A percentile compares a stretch with the other conserved stretches of the same genome.
phyloP scores from a whole-genome alignment of 2,888 invertebrate genomes.

The Spilarctia lutea region DNA sequence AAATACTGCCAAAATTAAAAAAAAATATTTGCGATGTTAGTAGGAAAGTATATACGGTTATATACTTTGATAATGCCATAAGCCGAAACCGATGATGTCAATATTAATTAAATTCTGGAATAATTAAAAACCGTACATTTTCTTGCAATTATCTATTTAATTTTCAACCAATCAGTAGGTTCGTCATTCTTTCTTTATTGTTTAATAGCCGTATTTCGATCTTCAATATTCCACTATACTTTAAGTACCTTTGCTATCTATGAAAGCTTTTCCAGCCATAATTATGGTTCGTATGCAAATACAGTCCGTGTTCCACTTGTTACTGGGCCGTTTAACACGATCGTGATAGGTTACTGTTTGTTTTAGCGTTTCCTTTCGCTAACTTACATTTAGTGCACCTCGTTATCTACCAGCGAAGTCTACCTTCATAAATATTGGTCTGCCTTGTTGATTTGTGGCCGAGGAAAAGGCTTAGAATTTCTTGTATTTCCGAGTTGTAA shows the following conservation, averaged over 20 bases:
- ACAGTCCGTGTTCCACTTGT: conserved; percentile 12
- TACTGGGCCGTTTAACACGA: conserved; percentile 15
- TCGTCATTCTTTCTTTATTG: neutral
- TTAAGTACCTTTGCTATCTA: neutral
- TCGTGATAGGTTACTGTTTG: conserved; percentile 50
- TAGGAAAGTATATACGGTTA: no score
- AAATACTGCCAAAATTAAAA: no score
- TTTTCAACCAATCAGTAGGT: neutral
- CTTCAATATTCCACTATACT: neutral
- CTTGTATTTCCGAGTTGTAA: neutral
- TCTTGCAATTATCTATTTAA: no score
- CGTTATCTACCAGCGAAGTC: conserved; percentile 18
- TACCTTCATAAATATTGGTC: conserved; percentile 13
- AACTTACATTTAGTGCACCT: conserved; percentile 38
- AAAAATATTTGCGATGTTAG: no score
- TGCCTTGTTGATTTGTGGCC: conserved; percentile 6
- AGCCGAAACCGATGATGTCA: no score
- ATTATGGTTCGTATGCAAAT: conserved; percentile 19
- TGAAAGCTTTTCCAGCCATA: conserved; percentile 2
- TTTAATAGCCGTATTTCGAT: neutral
- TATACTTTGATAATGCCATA: no score
- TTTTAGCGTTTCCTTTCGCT: conserved; percentile 39
- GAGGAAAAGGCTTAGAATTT: neutral
- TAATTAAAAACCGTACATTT: no score
- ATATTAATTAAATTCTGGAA: no score